These are phyloP conservation scores for Cyanocitta stelleri DNA, from an alignment of 2,113 vertebrate genomes.

Conservation along the genomic window DNA sequence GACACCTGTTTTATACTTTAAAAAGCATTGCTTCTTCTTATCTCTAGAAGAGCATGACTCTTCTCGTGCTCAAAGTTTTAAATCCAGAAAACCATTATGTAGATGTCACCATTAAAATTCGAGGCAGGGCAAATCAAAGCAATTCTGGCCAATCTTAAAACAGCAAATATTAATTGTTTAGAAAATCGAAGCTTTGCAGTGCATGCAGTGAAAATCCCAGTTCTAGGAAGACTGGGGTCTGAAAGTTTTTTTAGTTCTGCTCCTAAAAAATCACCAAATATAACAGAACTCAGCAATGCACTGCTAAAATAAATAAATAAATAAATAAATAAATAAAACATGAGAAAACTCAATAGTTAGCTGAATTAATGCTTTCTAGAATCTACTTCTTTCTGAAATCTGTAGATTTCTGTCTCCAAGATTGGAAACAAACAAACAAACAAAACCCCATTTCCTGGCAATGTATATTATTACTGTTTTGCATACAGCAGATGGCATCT, in stretches of 20 bases:
- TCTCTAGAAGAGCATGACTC: neutral
- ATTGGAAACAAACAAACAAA: conserved; percentile 5
- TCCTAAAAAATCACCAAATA: neutral
- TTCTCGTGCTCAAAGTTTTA: neutral
- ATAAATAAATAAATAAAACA: neutral
- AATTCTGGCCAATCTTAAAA: neutral
- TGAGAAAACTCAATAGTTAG: neutral
- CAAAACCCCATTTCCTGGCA: conserved; percentile 71
- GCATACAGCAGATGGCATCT: conserved; percentile 92
- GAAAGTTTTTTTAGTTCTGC: neutral
- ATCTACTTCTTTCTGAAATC: neutral
- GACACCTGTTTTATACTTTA: neutral
- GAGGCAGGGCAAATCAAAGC: neutral
- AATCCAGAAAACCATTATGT: neutral
- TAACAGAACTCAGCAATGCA: neutral
- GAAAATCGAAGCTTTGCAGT: neutral
- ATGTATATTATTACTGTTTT: conserved; percentile 84
- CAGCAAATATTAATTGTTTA: neutral
- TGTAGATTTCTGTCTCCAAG: neutral
- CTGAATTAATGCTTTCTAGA: neutral
- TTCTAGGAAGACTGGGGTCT: neutral
- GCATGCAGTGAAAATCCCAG: neutral
- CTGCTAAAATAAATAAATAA: neutral
- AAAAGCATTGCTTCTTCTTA: neutral
- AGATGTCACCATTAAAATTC: neutral